Conservation (phyloP, 2,888 invertebrate genomes). For the Saturnia japonica region DNA sequence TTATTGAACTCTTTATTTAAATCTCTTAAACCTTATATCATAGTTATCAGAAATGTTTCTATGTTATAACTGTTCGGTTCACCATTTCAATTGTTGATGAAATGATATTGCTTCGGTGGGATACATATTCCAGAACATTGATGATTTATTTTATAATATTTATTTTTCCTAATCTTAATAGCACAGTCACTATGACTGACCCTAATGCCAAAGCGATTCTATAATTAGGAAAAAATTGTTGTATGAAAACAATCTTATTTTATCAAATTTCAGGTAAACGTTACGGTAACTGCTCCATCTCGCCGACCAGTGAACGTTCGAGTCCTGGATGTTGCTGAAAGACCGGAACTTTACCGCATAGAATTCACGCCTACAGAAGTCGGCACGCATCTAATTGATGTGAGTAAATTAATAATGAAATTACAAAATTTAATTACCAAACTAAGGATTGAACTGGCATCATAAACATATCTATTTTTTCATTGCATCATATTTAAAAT, state of each 20-base stretch:
- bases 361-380: constrained; percentile 97
- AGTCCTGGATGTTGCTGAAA: constrained; percentile 90
- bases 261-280: constrained; percentile 69
- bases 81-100: background rate
- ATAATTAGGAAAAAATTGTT: background rate
- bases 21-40: constrained; percentile 18
- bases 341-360: constrained; percentile 91
- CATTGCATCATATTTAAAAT: background rate
- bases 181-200: background rate
- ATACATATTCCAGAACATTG: background rate
- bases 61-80: background rate
- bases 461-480: background rate
- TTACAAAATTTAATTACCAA: background rate
- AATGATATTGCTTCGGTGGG: background rate
- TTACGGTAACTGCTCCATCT: constrained; percentile 90
- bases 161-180: background rate
- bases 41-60: background rate
- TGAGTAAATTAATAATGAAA: constrained; percentile 60
- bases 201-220: background rate
- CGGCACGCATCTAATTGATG: constrained; percentile 96
- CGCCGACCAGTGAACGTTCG: constrained; percentile 91
- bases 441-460: background rate
- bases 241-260: background rate
- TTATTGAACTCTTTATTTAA: constrained; percentile 41
- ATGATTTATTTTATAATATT: background rate